phyloP scores from a whole-genome alignment of 2,888 invertebrate genomes.

The Pheosia gnoma region DNA sequence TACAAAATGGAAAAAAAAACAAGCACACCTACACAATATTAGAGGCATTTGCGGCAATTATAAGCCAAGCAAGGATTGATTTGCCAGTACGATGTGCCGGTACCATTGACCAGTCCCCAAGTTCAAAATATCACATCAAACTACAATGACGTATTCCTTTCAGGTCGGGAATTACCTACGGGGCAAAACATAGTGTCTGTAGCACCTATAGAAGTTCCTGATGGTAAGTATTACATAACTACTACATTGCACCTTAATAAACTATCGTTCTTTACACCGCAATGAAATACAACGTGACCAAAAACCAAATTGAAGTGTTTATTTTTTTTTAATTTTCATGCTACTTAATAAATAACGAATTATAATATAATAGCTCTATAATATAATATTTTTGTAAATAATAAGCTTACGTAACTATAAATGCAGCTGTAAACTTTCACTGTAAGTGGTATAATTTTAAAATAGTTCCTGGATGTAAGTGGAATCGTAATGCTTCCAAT shows the following conservation, averaged over 20 bases:
- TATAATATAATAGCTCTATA: too few species aligned
- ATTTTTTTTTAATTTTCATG: too few species aligned
- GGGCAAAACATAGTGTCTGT: conserved; percentile 81
- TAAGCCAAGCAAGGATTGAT: background rate
- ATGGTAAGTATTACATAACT: conserved; percentile 64
- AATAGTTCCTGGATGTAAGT: too few species aligned
- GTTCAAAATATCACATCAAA: conserved; percentile 29
- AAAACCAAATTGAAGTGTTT: background rate
- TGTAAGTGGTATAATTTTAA: too few species aligned
- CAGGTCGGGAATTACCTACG: conserved; percentile 78
- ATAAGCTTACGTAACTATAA: too few species aligned
- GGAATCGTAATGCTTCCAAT: too few species aligned
- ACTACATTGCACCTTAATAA: background rate
- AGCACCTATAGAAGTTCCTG: conserved; percentile 78
- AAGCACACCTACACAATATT: too few species aligned
- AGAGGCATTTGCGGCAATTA: background rate
- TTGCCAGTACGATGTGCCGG: background rate
- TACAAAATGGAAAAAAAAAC: too few species aligned
- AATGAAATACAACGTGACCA: background rate
- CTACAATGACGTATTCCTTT: conserved; percentile 56
- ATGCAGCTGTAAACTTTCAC: too few species aligned
- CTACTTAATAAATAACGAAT: too few species aligned
- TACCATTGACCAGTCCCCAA: background rate
- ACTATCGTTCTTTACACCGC: background rate
- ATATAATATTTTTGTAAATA: too few species aligned